phyloP scores from a whole-genome alignment of 1,140 invertebrate genomes.

The Zaprionus inermis region DNA sequence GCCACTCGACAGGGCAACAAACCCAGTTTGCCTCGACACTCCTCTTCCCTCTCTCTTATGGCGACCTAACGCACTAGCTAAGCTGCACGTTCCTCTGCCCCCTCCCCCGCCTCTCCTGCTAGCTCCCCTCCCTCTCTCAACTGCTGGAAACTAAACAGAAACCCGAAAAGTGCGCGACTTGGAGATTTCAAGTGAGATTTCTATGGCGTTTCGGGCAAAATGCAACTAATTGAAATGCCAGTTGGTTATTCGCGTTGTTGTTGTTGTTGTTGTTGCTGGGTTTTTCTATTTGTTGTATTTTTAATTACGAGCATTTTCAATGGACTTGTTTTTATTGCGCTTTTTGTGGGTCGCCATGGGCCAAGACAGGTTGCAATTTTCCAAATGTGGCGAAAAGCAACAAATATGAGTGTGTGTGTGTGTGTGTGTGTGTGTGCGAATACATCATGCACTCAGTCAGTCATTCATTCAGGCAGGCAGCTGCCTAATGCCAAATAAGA shows the following conservation, averaged over 20 bases:
- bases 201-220: slow-evolving; percentile 42
- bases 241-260: slow-evolving; percentile 43
- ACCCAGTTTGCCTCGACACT: not conserved
- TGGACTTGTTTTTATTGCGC: slow-evolving; percentile 60
- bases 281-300: slow-evolving; percentile 39
- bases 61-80: slow-evolving; percentile 10
- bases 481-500: slow-evolving; percentile 76
- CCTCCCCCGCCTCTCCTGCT: not conserved
- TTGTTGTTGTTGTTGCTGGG: slow-evolving; percentile 15
- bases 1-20: slow-evolving; percentile 28
- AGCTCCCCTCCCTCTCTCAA: not conserved
- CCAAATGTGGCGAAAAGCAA: slow-evolving; percentile 49
- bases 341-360: slow-evolving; percentile 72
- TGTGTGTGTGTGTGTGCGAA: slow-evolving; percentile 2
- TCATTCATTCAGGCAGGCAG: slow-evolving; percentile 26
- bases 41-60: not conserved
- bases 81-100: not conserved
- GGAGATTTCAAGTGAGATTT: slow-evolving; percentile 61
- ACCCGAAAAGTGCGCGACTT: slow-evolving; percentile 34
- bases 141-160: slow-evolving; percentile 61
- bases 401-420: slow-evolving; percentile 24
- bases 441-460: slow-evolving; percentile 37
- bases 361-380: slow-evolving; percentile 63
- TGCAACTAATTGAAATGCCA: slow-evolving; percentile 76
- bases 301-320: slow-evolving; percentile 69